phyloP scores from a whole-genome alignment of 2,797 vertebrate species.

The Tauraco hartlaubi region DNA sequence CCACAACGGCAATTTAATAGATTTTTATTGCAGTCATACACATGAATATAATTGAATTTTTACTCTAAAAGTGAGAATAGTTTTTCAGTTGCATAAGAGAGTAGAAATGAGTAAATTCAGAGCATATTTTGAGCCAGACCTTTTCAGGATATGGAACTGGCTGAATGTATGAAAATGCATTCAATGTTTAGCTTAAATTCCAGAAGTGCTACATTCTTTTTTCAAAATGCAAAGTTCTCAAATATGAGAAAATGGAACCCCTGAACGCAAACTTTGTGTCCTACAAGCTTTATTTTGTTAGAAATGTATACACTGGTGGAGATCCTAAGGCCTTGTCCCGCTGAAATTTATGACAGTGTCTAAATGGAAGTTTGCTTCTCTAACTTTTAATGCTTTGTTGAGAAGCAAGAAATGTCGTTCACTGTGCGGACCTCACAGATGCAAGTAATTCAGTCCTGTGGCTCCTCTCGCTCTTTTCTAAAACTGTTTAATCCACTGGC shows the following conservation, averaged over 20 bases:
- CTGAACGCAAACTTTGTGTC: not conserved
- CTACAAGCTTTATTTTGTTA: not conserved
- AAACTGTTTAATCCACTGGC: not conserved
- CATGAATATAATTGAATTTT: not conserved
- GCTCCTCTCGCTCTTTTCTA: not conserved
- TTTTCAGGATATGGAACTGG: not conserved
- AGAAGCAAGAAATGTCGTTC: not conserved
- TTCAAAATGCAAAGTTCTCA: not conserved
- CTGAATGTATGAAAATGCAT: not conserved
- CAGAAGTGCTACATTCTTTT: not conserved
- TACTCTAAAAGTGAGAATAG: not conserved
- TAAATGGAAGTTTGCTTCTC: slow-evolving; percentile 2
- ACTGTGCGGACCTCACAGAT: not conserved
- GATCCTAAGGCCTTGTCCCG: not conserved
- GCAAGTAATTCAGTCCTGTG: not conserved
- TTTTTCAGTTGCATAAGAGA: not conserved
- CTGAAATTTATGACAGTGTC: not conserved
- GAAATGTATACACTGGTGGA: not conserved
- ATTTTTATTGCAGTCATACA: not conserved
- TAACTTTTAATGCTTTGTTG: not conserved
- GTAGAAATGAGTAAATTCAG: not conserved
- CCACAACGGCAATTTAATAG: not conserved
- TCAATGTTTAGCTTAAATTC: not conserved
- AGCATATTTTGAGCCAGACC: not conserved
- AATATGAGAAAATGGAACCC: not conserved